Base-by-base conservation (phyloP, 2,888 invertebrate genomes). In the Sacculina carcini region DNA sequence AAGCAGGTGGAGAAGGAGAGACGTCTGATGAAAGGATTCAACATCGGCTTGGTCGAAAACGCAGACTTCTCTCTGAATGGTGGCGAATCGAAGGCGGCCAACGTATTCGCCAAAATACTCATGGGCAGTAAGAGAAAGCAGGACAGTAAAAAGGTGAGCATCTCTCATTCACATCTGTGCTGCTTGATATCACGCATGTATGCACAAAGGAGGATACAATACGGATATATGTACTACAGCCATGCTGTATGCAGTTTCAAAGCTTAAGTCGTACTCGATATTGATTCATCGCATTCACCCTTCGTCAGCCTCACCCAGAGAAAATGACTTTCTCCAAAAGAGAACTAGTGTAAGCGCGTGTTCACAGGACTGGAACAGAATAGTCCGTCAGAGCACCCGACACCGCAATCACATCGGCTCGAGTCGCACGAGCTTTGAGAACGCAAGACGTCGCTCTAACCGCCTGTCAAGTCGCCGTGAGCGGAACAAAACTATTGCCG, bases 21-120 rank as follows among this genome's bases (percentile, higher is more conserved):
- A n/a, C 51, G 54, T 1, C 54, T 56, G 3, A 36, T 55, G 49
- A 56, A 56, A 47, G 56, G 56, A 38, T 56, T 55, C 55, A 56
- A 56, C 50, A 56, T 56, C 29, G 57, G 54, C 12, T 48, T 54
- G 40, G 54, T 57, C 34, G 56, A 55, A 32, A 55, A 55, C 10
- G 40, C 55, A 21, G 53, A 55, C 24, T 38, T 32, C n/a, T 31
- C 32, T 14, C 40, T 21, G 5, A 48, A 26, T 10, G 28, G 32
- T 24, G 40, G 31, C 23, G 38, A 32, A 12, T 51, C 50, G 46
- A 44, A 51, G 23, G 34, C 49, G 21, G 52, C 50, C 34, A 34
- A 49, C 12, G 36, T 44, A 12, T 49, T 53, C 19, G 26, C 39
- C 28, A 19, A 21, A 26, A 23, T 53, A 16, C 50, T 53, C 31